A percentile compares a stretch with the other conserved stretches of the same genome.
Evolutionary conservation across 2,888 invertebrate genomes (phyloP).

Genomic region (Lepas anatifera): DNA sequence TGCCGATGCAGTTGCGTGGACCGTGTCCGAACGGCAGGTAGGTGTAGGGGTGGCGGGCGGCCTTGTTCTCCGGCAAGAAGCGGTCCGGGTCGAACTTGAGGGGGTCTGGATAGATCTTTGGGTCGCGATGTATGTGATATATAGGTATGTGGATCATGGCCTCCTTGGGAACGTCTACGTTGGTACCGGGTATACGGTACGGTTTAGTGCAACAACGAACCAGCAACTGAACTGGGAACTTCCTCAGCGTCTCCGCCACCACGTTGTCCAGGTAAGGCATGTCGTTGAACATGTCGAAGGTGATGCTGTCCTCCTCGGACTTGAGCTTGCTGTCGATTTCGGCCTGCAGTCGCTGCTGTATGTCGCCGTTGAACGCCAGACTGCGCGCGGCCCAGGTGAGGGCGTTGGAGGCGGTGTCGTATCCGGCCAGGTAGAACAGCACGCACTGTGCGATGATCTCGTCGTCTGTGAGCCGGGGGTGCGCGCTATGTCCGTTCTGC

Average conservation of each 20-base stretch:
- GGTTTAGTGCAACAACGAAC: constrained; percentile 32
- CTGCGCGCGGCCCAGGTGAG: constrained; percentile 45
- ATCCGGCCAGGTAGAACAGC: constrained; percentile 50
- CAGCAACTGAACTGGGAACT: constrained; percentile 44
- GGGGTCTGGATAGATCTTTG: constrained; percentile 47
- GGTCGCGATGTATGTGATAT: constrained; percentile 47
- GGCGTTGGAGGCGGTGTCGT: constrained; percentile 49
- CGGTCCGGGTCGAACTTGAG: constrained; percentile 42
- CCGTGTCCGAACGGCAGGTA: constrained; percentile 27
- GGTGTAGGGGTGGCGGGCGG: constrained; percentile 20
- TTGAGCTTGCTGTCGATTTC: constrained; percentile 39
- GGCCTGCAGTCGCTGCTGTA: constrained; percentile 39
- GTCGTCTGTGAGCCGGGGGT: too few relatives aligned
- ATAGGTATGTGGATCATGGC: constrained; percentile 41
- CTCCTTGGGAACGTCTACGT: constrained; percentile 17
- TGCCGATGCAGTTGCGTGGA: constrained; percentile 29
- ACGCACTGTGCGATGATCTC: too few relatives aligned
- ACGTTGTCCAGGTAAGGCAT: constrained; percentile 45
- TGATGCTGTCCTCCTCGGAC: constrained; percentile 42
- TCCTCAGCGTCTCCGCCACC: constrained; percentile 45
- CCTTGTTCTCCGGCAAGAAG: constrained; percentile 31
- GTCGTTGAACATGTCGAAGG: too few relatives aligned
- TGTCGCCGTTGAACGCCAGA: constrained; percentile 40
- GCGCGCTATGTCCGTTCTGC: too few relatives aligned
- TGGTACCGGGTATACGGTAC: constrained; percentile 21